These are phyloP conservation scores for Drosophila kikkawai DNA, from an alignment of 1,140 invertebrate species.

Conservation along the genomic window DNA sequence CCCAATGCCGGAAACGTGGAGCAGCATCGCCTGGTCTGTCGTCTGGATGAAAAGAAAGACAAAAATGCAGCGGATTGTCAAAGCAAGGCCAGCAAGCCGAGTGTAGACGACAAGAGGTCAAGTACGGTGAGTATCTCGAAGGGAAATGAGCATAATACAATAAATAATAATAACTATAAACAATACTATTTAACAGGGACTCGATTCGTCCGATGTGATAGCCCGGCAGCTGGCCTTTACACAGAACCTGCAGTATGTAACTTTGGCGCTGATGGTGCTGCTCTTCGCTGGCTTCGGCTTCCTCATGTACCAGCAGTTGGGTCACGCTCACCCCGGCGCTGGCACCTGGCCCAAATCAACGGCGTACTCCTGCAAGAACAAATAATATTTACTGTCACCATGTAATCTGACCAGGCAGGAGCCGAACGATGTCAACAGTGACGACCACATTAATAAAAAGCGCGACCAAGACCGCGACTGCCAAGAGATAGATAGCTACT, in stretches of 20 bases:
- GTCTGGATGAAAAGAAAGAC: constrained; percentile 14
- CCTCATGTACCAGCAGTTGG: constrained; percentile 57
- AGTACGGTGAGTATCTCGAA: background rate
- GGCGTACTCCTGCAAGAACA: constrained; percentile 46
- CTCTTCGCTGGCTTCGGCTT: constrained; percentile 51
- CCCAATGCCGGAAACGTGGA: constrained; percentile 55
- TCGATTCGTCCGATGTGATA: constrained; percentile 1
- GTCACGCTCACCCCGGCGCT: background rate
- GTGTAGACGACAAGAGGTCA: background rate
- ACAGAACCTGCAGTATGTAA: constrained; percentile 57
- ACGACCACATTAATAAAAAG: constrained; percentile 26
- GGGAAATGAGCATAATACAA: too few relatives aligned
- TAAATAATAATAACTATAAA: background rate
- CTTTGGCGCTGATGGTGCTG: constrained; percentile 42
- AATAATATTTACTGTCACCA: constrained; percentile 84
- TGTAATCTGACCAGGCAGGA: constrained; percentile 79
- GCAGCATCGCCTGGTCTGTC: constrained; percentile 74
- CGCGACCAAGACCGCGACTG: constrained; percentile 11
- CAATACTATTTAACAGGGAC: background rate
- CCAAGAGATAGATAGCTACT: constrained; percentile 32
- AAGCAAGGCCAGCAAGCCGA: background rate
- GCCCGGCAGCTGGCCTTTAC: constrained; percentile 52
- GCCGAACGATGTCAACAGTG: constrained; percentile 26
- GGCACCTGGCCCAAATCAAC: constrained; percentile 14
- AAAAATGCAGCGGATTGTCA: background rate